Base-by-base conservation (phyloP, 2,113 vertebrate species). In the Hypocryptadius cinnamomeus region DNA sequence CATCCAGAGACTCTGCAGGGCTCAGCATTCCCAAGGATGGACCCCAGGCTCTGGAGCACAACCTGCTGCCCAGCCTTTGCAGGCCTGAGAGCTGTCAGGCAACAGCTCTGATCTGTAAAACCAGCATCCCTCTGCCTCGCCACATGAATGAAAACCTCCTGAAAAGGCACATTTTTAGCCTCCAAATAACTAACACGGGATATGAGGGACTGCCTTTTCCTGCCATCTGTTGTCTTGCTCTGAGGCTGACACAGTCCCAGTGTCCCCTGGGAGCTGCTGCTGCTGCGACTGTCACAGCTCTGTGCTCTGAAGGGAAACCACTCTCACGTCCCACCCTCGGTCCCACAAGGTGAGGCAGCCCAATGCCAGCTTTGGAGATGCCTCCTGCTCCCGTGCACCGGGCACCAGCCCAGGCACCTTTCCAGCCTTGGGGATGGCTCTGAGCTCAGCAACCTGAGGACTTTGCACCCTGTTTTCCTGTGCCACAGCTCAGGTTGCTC, bases 201-300 rank as follows among this genome's bases (percentile, higher is more conserved):
- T 37, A 22, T 5, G 15, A 50, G 33, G 33, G 15, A 40, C 51
- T 73, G 57, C n/a, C 42, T 80, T 83, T 80, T 63, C 40, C 51
- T 84, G 50, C 39, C 88, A 59, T 71, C 92, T 93, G 72, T 33
- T 86, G n/a, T 15, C 93, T 70, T 77, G 68, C 68, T 66, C 77
- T 11, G 44, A 56, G 72, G 54, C 44, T 85, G 73, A 65, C 65
- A 74, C 24, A 40, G 86, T 21, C 53, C 65, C 57, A 30, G 22
- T 4, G 33, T 79, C 57, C 61, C 73, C 73, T 37, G 48, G 50
- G 60, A 77, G 45, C 31, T 71, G 72, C 60, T 68, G 64, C 42
- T 42, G 45, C 72, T 77, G 72, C 0, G 2, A 57, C 23, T 28
- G 47, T 44, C 80, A 87, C 47, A 86, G 60, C 61, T 92, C 73